Evolutionary conservation across 1,140 invertebrate species (phyloP).

Genomic region (Venturia canescens): DNA sequence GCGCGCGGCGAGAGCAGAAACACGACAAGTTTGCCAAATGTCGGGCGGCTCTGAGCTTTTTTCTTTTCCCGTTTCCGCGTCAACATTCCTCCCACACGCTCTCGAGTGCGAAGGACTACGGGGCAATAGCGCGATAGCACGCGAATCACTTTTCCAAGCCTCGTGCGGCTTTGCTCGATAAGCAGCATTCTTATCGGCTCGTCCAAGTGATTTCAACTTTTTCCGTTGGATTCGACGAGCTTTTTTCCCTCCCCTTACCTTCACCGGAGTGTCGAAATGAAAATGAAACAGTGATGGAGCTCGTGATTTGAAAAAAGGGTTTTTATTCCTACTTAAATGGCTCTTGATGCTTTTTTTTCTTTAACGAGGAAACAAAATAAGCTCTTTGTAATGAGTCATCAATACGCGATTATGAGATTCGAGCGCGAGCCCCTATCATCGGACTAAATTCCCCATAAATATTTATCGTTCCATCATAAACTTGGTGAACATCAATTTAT

Average conservation of each 20-base stretch:
- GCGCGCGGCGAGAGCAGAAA: neutral
- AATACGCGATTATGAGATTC: too few relatives aligned
- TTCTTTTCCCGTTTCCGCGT: neutral
- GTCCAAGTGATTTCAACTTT: neutral
- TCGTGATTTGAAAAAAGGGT: too few relatives aligned
- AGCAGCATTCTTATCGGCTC: neutral
- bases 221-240: neutral
- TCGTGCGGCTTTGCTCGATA: neutral
- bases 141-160: slow-evolving; percentile 5
- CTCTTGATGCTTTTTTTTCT: too few relatives aligned
- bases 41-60: neutral
- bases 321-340: too few relatives aligned
- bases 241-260: neutral
- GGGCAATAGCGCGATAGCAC: slow-evolving; percentile 7
- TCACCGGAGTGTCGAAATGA: neutral
- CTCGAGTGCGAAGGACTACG: neutral
- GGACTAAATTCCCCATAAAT: too few relatives aligned
- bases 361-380: too few relatives aligned
- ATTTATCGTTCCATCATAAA: too few relatives aligned
- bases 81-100: slow-evolving; percentile 1
- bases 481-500: too few relatives aligned
- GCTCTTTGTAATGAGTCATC: too few relatives aligned
- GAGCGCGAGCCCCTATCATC: too few relatives aligned
- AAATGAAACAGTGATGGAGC: too few relatives aligned
- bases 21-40: slow-evolving; percentile 13